A percentile compares a stretch with the other conserved stretches of the same genome.
phyloP scores from a whole-genome alignment of 2,113 vertebrate species.

The Pardalotus punctatus region DNA sequence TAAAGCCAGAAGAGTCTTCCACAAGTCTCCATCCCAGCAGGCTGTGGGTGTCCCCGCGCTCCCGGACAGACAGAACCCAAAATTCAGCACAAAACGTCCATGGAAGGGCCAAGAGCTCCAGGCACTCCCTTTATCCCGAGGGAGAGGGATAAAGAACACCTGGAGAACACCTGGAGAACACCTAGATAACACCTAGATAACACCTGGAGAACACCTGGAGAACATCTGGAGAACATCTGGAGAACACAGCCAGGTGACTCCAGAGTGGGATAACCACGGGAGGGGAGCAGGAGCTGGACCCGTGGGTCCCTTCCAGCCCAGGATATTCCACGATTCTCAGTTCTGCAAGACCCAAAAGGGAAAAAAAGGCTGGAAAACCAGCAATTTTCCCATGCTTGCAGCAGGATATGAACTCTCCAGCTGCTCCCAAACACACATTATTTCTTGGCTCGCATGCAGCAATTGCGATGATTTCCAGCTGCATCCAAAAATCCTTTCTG shows the following conservation, averaged over 20 bases:
- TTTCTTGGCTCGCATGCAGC: background rate
- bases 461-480: background rate
- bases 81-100: rapidly evolving
- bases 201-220: background rate
- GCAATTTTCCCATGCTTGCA: background rate
- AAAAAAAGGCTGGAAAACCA: background rate
- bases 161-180: background rate
- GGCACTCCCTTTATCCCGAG: background rate
- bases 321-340: rapidly evolving
- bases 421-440: background rate
- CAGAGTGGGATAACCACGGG: background rate
- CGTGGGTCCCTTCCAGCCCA: background rate
- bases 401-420: background rate
- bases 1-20: background rate
- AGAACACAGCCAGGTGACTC: background rate
- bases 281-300: background rate
- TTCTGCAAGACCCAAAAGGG: background rate
- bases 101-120: background rate
- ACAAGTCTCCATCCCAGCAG: background rate
- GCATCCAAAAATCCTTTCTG: background rate
- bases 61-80: background rate
- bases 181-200: too few relatives aligned
- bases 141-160: background rate
- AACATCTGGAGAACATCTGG: background rate
- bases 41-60: background rate